Evolutionary conservation across 2,113 vertebrate species (phyloP).

Genomic region (Myotis yumanensis): DNA sequence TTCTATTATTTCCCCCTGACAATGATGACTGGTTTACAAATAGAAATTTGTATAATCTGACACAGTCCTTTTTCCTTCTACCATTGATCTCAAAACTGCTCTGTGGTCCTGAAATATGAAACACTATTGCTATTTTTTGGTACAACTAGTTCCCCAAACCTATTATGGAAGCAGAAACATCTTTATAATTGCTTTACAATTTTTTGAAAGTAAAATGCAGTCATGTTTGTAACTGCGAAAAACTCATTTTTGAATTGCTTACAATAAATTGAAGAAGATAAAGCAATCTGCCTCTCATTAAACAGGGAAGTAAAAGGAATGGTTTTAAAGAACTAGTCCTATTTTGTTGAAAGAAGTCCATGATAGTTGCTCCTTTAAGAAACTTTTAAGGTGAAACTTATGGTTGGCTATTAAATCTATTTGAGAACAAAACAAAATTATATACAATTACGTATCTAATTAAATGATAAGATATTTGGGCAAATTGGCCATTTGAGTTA

Average conservation of each 20-base stretch:
- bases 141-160: slow-evolving; percentile 34
- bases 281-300: slow-evolving; percentile 45
- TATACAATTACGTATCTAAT: background rate
- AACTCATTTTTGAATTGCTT: slow-evolving; percentile 52
- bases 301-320: background rate
- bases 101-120: slow-evolving; percentile 45
- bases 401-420: background rate
- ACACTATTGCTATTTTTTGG: slow-evolving; percentile 40
- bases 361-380: background rate
- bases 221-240: slow-evolving; percentile 31
- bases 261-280: slow-evolving; percentile 63
- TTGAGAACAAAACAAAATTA: background rate
- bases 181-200: slow-evolving; percentile 56
- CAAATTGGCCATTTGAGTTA: background rate
- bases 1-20: background rate
- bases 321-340: slow-evolving; percentile 45
- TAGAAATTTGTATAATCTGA: slow-evolving; percentile 21
- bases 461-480: background rate
- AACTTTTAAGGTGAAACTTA: background rate
- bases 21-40: slow-evolving; percentile 54
- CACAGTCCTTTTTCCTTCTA: slow-evolving; percentile 42
- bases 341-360: background rate
- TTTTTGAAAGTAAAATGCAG: slow-evolving; percentile 46
- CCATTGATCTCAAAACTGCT: slow-evolving; percentile 53
- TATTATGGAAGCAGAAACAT: slow-evolving; percentile 47